Evolutionary conservation across 2,888 invertebrate species (phyloP), one percentile per base, ranked within the genome.

Genomic region (Adelognathus sp.): DNA sequence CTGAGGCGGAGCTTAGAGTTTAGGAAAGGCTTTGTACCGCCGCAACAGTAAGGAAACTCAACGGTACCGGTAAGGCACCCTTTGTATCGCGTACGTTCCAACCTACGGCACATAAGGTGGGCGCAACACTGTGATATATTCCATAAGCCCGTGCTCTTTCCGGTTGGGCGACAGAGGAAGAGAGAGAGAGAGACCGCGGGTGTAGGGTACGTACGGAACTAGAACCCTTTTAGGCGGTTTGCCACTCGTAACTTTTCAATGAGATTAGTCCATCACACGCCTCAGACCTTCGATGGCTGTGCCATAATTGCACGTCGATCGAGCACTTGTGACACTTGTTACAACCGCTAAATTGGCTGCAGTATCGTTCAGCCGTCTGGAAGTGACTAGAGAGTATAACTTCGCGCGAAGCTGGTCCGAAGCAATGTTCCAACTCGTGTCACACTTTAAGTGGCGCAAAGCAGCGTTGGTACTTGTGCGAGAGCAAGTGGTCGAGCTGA

Each of bases 1-100:
- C 79, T 79, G 60, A 63, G 71, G 79, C 61, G 67, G 56, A 79
- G 75, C 79, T 79, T 79, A 79, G 61, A 79, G 75, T 79, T 75
- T 79, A 79, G 75, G 70, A 46, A 79, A 79, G 71, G 79, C 75
- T 79, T 79, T 79, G 79, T 75, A 67, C 75, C 39, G 64, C 66
- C 52, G 69, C 61, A 75, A 39, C 60, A 63, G 71, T 36, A 71
- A 16, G 63, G 67, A 75, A 79, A 79, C 71, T 79, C 71, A 39
- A 24, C 39, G 21, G 60, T 44, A n/a, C n/a, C n/a, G n/a, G 44
- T 46, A 21, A 58, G 64, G 74, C 27, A 54, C 44, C 61, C 75
- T 66, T 67, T 75, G 75, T 71, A 79, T 75, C 70, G 75, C 41
- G 24, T 56, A 71, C 33, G 60, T 58, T 72, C 56, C 18, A 74